Conservation (phyloP, 2,113 vertebrate species). For the Petaurus breviceps region DNA sequence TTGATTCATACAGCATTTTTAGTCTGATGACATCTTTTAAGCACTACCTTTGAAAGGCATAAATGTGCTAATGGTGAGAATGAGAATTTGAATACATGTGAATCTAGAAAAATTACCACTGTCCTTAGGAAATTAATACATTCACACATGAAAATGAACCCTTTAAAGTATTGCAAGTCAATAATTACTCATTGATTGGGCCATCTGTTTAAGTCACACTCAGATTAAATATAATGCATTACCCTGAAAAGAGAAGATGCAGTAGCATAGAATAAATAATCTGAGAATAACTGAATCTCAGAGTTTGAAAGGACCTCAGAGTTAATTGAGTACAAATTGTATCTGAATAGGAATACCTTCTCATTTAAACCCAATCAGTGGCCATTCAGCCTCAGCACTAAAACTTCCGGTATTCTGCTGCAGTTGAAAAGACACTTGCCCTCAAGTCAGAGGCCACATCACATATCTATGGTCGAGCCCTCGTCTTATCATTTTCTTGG, state of each 20-base stretch:
- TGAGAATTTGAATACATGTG: conserved; percentile 45
- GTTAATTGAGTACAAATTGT: neutral
- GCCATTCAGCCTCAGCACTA: neutral
- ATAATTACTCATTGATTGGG: conserved; percentile 70
- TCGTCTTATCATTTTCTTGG: neutral
- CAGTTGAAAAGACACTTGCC: neutral
- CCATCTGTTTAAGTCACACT: conserved; percentile 55
- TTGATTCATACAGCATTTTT: neutral
- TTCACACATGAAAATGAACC: conserved; percentile 62
- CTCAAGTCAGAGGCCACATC: neutral
- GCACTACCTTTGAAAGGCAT: neutral
- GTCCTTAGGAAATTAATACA: conserved; percentile 66
- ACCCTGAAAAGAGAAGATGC: neutral
- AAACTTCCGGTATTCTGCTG: neutral
- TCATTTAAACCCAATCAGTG: neutral
- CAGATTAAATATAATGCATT: conserved; percentile 52
- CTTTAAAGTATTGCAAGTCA: conserved; percentile 61
- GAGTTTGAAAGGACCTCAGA: neutral
- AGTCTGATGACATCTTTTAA: conserved; percentile 42
- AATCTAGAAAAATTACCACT: conserved; percentile 64
- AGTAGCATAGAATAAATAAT: neutral
- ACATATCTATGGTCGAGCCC: neutral
- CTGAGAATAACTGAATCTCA: neutral
- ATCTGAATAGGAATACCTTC: neutral
- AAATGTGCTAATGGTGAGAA: conserved; percentile 26